Conservation (phyloP, 2,113 vertebrate species). For the Nibea albiflora region DNA sequence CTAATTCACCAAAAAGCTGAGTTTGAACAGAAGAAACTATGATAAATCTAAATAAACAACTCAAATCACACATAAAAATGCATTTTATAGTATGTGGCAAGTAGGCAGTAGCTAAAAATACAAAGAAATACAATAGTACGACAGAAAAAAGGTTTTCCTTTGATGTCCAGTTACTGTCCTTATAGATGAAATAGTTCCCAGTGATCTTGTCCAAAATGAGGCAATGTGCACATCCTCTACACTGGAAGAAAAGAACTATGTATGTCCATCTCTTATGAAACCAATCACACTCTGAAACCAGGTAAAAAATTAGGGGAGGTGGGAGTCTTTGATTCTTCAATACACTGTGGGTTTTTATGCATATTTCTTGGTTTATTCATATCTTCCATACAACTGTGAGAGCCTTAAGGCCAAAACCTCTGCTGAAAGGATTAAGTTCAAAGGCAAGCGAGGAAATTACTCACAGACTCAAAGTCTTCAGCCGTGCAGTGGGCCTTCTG, state of each 20-base stretch:
- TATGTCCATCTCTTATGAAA: conserved; percentile 61
- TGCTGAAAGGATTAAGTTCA: conserved; percentile 84
- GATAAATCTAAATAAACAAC: conserved; percentile 5
- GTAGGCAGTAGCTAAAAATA: background rate
- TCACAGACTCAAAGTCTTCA: conserved; percentile 86
- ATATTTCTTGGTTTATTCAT: conserved; percentile 81
- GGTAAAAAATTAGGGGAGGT: conserved; percentile 41
- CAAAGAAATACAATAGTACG: conserved; percentile 44
- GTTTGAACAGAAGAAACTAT: background rate
- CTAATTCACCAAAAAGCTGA: background rate
- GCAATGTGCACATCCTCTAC: conserved; percentile 53
- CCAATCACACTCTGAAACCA: conserved; percentile 67
- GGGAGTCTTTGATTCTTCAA: conserved; percentile 76
- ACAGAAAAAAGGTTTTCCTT: conserved; percentile 52
- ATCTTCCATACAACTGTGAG: conserved; percentile 69
- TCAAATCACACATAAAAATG: conserved; percentile 1
- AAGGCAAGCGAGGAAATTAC: conserved; percentile 82
- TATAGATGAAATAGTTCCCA: conserved; percentile 43
- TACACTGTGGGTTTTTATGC: conserved; percentile 72
- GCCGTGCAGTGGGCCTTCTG: conserved; percentile 65
- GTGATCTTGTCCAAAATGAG: conserved; percentile 52
- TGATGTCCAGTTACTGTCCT: conserved; percentile 70
- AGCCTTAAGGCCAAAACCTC: conserved; percentile 74
- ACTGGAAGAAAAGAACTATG: conserved; percentile 45
- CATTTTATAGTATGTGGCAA: conserved; percentile 6